Evolutionary conservation across 2,888 invertebrate genomes (phyloP), one percentile per base, ranked within the genome.

Genomic region (Tiliacea aurago): DNA sequence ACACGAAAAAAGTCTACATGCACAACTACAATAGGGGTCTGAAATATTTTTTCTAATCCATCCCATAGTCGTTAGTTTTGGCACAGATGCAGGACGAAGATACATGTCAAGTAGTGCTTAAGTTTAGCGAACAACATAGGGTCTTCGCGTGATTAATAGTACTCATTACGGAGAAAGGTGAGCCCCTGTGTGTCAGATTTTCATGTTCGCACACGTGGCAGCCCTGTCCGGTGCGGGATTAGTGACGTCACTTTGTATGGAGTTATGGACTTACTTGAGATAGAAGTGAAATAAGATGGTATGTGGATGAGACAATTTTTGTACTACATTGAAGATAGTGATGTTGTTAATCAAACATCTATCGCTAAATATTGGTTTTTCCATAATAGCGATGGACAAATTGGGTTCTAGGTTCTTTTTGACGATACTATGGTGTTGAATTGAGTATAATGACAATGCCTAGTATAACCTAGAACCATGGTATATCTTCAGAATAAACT

Each of bases 111-210:
- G 92, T 90, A 91, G 90, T 89, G 87, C 90, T 93, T 91, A 91
- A 85, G 86, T 89, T 81, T 69, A 65, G 59, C 71, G 78, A 71
- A 83, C 81, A 84, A 70, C 78, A 74, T 78, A 86, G 83, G 86
- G 86, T 85, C 73, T 84, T 80, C 73, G 47, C 53, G 81, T 96
- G 94, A 96, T 96, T 95, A 95, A 96, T 96, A 92, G 93, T 90
- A 77, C 88, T 92, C 89, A 93, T 93, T 93, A 93, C 87, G 85
- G 85, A 84, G 84, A 90, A 90, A 93, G 93, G 91, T 94, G 90
- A 91, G 88, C 87, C 88, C 86, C 83, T 84, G 86, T 89, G 86
- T 86, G 90, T 91, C 91, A 94, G 94, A 93, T 94, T 94, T 93
- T 88, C 90, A 85, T 91, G 90, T 92, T 89, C 86, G 84, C 87